Evolutionary conservation across 2,888 invertebrate species (phyloP).

Genomic region (Ptychoptera albimana): DNA sequence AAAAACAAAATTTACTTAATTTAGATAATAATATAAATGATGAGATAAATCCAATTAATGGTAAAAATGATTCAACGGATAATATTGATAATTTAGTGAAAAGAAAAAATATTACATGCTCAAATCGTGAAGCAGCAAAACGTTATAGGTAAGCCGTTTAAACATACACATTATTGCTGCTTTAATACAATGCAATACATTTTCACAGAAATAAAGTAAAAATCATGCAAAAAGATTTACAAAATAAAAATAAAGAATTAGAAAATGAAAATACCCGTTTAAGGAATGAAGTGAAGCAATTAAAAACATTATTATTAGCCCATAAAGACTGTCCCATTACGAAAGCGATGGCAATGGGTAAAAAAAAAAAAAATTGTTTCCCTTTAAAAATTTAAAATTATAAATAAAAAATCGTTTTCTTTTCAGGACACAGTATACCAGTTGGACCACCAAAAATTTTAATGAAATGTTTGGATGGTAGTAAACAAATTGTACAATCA

Average conservation of each 20-base stretch:
- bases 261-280: background rate
- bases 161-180: too few relatives aligned
- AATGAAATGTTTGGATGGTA: too few relatives aligned
- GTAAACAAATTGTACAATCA: too few relatives aligned
- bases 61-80: background rate
- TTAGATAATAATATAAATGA: too few relatives aligned
- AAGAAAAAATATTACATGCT: background rate
- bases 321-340: background rate
- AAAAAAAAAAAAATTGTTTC: too few relatives aligned
- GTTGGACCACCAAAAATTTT: too few relatives aligned
- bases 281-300: background rate
- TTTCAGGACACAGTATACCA: too few relatives aligned
- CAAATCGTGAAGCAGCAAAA: constrained; percentile 1
- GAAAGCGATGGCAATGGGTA: background rate
- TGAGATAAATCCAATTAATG: background rate
- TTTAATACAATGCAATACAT: too few relatives aligned
- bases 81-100: background rate
- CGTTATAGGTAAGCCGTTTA: background rate
- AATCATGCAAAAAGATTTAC: constrained; percentile 1
- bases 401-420: too few relatives aligned
- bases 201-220: constrained; percentile 1
- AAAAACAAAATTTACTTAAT: background rate
- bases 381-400: too few relatives aligned
- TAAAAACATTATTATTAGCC: background rate
- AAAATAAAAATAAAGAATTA: constrained; percentile 1